Conservation (phyloP, 2,797 vertebrate species). For the Chrosomus eos region DNA sequence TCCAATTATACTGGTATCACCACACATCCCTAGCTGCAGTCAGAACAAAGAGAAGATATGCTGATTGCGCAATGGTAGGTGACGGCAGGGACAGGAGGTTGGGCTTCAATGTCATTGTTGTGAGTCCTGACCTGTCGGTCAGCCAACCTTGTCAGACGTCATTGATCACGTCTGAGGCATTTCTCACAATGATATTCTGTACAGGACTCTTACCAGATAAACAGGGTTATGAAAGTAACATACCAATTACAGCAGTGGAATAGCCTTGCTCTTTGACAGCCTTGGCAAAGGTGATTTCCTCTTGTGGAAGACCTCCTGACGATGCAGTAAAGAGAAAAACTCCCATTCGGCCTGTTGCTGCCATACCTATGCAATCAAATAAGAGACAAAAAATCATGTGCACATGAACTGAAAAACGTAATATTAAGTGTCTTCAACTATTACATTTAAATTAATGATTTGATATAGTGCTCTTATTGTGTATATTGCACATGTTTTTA, state of each 20-base stretch:
- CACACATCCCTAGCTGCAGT: not conserved
- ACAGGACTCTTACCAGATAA: not conserved
- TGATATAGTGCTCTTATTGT: not conserved
- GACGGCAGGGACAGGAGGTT: not conserved
- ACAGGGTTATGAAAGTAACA: not conserved
- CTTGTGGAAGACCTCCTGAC: conserved; percentile 87
- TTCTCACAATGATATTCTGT: not conserved
- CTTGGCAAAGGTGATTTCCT: conserved; percentile 86
- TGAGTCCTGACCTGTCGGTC: not conserved
- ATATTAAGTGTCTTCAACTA: not conserved
- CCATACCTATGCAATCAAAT: conserved; percentile 48
- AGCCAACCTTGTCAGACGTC: not conserved
- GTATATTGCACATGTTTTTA: not conserved
- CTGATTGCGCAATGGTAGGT: not conserved
- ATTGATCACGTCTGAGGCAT: not conserved
- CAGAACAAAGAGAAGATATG: not conserved
- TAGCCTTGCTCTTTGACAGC: conserved; percentile 83
- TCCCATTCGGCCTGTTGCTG: conserved; percentile 54
- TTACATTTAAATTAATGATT: not conserved
- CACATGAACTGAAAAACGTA: not conserved
- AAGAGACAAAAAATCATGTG: not conserved
- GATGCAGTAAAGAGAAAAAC: conserved; percentile 84
- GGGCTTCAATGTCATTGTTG: not conserved
- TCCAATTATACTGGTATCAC: not conserved
- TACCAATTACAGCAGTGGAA: conserved; percentile 87